Evolutionary conservation across 2,113 vertebrate species (phyloP), one percentile per base, ranked within the genome.

Genomic region (Anser brachyrhynchus): DNA sequence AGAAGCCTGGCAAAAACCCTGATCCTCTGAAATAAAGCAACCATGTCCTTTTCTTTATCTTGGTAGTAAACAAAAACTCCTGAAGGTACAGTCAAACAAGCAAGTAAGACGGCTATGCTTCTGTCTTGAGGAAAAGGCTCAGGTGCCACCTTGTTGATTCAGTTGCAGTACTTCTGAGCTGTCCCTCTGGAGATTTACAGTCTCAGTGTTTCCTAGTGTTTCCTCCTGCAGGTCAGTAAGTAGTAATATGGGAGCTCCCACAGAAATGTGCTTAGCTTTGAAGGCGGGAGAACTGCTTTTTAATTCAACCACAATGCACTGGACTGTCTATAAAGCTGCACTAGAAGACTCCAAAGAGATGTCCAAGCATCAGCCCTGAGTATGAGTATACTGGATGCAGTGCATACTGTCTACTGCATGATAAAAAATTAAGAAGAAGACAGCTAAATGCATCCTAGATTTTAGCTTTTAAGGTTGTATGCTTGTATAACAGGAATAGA

Each of bases 221-320:
- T 84, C 15, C 22, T 76, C 44, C 29, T 26, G 69, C 18, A 58
- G 20, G 3, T 58, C 52, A 83, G 33, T 1, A 11, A 49, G 4
- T 5, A 16, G 13, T 44, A 77, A 43, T 28, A 58, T 0, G 2
- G 77, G 8, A 83, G 26, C 9, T 70, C 33, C 43, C 74, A 39
- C 10, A 77, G 51, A 66, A 89, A 52, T 0, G 0, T n/a, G 22
- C 3, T 66, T 18, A 73, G 29, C 13, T 70, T 41, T 57, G 54
- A 91, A 12, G 10, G 17, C 17, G 62, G 19, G 21, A 76, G 33
- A 91, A 44, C 7, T 15, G 8, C 2, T 49, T 75, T 64, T 46
- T 58, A 80, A 52, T 3, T 37, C 51, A 66, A 10, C 22, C 65
- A 51, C 20, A 89, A 7, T 3, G 21, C 6, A 2, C n/a, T 65